Evolutionary conservation across 1,140 invertebrate genomes (phyloP), one percentile per base, ranked within the genome.

Genomic region (Drosophila subobscura): DNA sequence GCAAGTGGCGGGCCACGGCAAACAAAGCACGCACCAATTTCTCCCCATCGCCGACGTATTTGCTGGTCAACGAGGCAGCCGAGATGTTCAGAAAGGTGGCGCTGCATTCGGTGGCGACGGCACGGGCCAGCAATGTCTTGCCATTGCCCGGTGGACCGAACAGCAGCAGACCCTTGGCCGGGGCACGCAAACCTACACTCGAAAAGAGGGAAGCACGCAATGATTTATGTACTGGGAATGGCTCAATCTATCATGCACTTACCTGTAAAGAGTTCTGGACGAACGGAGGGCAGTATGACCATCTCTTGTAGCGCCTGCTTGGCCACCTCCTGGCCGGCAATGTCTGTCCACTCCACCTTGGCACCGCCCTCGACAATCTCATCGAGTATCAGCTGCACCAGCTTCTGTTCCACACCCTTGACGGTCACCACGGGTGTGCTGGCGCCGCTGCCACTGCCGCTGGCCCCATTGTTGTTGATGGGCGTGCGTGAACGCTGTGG

Each of bases 51-150:
- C 98, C 98, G 2, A 99, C 97, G 92, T 98, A 97, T 79, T 99
- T 99, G 52, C 98, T 99, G n/a, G 98, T 99, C n/a, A 99, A 92
- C 61, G 97, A 98, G 7, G 98, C 98, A 8, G 98, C 98, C 73
- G 97, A 98, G 86, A 99, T 99, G 49, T 97, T 98, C 91, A 99
- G 99, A 92, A 99, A 99, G 0, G 98, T 99, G 4, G 98, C 97
- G 42, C 94, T 95, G 80, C 95, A 96, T 91, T 99, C 97, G 12
- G 96, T 97, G 1, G 98, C 98, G 14, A 99, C 97, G 53, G 97
- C 96, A 41, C 96, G 94, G 0, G 96, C 96, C 53, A 99, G 93
- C 60, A 99, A 92, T 0, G 98, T 99, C 92, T 99, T 99, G 44
- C 97, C 94, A 79, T 93, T 93, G 0, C 91, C 91, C 23, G 98